Percentiles rank a stretch among this genome's conserved stretches.
These are phyloP conservation scores for Anolis sagrei DNA, from an alignment of 2,113 vertebrate genomes.

Conservation along the genomic window DNA sequence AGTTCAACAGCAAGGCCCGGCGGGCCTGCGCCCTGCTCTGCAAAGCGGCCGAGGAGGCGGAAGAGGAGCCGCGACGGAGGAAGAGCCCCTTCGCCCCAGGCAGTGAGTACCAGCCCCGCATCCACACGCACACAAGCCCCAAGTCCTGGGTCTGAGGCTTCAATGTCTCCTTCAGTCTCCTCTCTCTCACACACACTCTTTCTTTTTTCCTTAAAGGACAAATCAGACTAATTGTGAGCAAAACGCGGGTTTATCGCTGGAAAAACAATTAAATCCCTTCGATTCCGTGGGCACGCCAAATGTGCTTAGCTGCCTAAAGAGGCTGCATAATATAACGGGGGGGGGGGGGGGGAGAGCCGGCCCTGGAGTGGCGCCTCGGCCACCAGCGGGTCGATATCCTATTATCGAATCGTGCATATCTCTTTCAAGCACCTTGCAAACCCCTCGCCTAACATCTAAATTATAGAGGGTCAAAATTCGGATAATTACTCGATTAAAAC, in stretches of 20 bases:
- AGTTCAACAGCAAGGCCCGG: conserved; percentile 88
- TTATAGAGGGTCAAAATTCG: conserved; percentile 91
- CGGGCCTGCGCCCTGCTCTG: conserved; percentile 72
- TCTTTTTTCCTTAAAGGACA: conserved; percentile 75
- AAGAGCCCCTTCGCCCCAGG: conserved; percentile 73
- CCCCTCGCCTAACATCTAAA: conserved; percentile 89
- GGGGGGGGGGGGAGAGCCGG: conserved; percentile 69
- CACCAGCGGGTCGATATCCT: conserved; percentile 88
- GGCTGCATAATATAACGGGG: conserved; percentile 86
- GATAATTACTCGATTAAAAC: conserved; percentile 96
- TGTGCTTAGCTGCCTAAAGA: conserved; percentile 87
- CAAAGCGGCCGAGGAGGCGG: conserved; percentile 68
- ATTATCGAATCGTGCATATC: conserved; percentile 93
- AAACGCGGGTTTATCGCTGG: conserved; percentile 88
- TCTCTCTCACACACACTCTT: conserved; percentile 57
- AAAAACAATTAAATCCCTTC: conserved; percentile 92
- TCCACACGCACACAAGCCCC: neutral
- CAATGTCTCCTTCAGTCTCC: too few relatives aligned
- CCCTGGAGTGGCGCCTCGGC: conserved; percentile 81
- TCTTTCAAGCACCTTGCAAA: conserved; percentile 92
- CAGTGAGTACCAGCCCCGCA: conserved; percentile 72
- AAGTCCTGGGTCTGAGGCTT: too few relatives aligned
- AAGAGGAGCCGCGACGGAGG: conserved; percentile 59
- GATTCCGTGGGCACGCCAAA: conserved; percentile 86
- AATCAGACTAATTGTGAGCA: conserved; percentile 92